Base-by-base conservation (phyloP, 1,140 invertebrate species). In the Tetramorium simillimum region DNA sequence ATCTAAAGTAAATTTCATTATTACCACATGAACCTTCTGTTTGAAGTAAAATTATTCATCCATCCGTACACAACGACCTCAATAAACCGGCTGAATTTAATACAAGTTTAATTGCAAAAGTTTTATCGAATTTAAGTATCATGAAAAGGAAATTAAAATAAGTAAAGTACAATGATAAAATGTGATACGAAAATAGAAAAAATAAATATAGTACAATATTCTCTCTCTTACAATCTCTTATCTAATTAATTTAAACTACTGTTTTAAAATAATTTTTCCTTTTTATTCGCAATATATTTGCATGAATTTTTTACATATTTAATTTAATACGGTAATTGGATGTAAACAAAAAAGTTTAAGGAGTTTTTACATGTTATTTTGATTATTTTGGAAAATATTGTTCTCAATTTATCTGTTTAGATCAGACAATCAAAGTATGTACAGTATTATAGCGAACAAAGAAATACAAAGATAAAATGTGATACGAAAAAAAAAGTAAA, bases 71-170 rank as follows among this genome's bases (percentile, higher is more conserved):
- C 10, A 46, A 46, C 14, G 12, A 12, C n/a, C 3, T 65, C 3
- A 65, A 28, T 65, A 65, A 69, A 69, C 40, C 37, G 21, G 65
- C 3, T 40, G 12, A 46, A 69, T 46, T 69, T 69, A 40, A 65
- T 65, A n/a, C 62, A 60, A 56, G 6, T 40, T 65, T 65, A 18
- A 65, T 60, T 24, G 28, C 21, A n/a, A 40, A 40, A 65, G 16
- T 40, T 65, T 37, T n/a, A 40, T 65, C 62, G 0, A 24, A 7
- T 2, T 67, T 67, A 40, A 67, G 43, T 37, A 40, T 43, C 9
- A 33, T 4, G 37, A 40, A n/a, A 14, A 46, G 12, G 40, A 5
- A 69, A 16, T 46, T 69, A 69, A 69, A 46, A 69, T 69, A 69
- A 12, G 5, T 69, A 43, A 6, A 46, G 5, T 69, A 46, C 24